phyloP scores from a whole-genome alignment of 2,113 vertebrate genomes.

The Oenanthe oenanthe region DNA sequence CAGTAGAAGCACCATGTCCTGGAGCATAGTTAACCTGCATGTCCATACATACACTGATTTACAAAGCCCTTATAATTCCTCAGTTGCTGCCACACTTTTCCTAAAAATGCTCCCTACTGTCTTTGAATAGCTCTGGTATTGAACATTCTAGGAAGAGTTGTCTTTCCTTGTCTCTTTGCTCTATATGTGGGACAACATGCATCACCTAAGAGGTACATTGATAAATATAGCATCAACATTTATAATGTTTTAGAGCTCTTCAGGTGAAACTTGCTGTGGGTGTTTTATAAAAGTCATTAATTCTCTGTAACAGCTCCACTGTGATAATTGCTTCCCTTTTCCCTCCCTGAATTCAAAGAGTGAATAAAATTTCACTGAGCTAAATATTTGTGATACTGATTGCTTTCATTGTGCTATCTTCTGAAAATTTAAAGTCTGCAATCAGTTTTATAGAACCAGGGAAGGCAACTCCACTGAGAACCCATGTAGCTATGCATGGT shows the following conservation, averaged over 20 bases:
- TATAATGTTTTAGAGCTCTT: not conserved
- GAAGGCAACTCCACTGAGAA: not conserved
- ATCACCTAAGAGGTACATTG: not conserved
- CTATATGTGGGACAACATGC: not conserved
- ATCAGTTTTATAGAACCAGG: not conserved
- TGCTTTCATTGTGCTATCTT: not conserved
- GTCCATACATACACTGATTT: not conserved
- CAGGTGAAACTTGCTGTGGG: not conserved
- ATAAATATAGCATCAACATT: not conserved
- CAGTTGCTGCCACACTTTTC: not conserved
- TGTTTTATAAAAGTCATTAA: not conserved
- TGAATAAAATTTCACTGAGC: not conserved
- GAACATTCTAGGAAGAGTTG: not conserved
- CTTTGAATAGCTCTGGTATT: not conserved
- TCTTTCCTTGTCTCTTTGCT: not conserved
- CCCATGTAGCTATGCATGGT: accelerated
- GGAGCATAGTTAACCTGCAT: not conserved
- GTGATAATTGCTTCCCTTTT: not conserved
- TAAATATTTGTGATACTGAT: not conserved
- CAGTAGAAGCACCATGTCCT: not conserved
- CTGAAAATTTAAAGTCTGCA: not conserved
- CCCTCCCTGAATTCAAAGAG: not conserved
- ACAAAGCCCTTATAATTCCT: not conserved
- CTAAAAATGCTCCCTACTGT: not conserved
- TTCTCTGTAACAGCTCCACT: not conserved